Evolutionary conservation across 2,797 vertebrate genomes (phyloP), one percentile per base, ranked within the genome.

Genomic region (Intellagama lesueurii): DNA sequence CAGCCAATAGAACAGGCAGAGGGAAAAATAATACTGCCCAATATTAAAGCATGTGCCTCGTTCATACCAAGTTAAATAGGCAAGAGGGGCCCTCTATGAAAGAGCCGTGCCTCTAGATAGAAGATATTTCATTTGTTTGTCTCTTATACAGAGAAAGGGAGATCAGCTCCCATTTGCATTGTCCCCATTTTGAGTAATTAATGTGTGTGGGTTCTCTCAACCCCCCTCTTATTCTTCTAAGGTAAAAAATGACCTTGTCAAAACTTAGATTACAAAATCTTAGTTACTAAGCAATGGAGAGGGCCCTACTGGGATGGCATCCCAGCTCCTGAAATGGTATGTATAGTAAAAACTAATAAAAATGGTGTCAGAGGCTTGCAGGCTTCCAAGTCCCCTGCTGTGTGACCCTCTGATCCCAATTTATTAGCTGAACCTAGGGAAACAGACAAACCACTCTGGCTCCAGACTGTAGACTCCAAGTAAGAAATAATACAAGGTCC

Each of bases 201-300:
- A 97, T 96, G 96, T 96, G 94, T 68, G 87, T 96, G 95, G 96
- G 96, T 96, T 94, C 94, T 94, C 93, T 92, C 93, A 44, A 19
- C n/a, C 92, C 87, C 91, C 94, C 93, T 94, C 92, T 91, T 82
- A 72, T 87, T 91, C 93, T 95, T 94, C 94, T 92, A 92, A 96
- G 96, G 96, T 97, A 97, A 97, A 97, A 97, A 97, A 97, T 97
- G 96, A 97, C 97, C 97, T 97, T 97, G 97, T 97, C 97, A 97
- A 97, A 96, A 96, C 88, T 95, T 96, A 96, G 97, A 97, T 91
- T 95, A 96, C 96, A 97, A 97, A 97, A 97, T 96, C 96, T 97
- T 96, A 96, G 97, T 97, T 97, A 97, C 96, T 95, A 97, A 97
- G 95, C 81, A 93, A 96, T 96, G 96, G 96, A 94, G 89, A 96